These are phyloP conservation scores for Podilymbus podiceps DNA, from an alignment of 2,113 vertebrate genomes.

Conservation along the genomic window DNA sequence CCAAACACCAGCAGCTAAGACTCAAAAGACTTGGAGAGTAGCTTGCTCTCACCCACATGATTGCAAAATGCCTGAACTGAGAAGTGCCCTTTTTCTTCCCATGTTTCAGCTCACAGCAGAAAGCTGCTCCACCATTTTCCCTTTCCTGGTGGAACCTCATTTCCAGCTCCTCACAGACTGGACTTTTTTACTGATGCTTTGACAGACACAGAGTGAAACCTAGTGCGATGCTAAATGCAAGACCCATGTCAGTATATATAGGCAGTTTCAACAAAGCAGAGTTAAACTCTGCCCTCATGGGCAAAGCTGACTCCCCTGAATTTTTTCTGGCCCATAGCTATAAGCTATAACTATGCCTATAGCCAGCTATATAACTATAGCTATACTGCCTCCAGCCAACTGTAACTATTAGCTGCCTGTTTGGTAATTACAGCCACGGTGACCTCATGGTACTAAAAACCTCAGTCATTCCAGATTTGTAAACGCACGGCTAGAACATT, in stretches of 20 bases:
- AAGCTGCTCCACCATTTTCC: fast-evolving
- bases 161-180: background rate
- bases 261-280: background rate
- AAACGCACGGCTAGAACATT: background rate
- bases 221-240: background rate
- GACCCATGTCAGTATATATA: fast-evolving
- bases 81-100: background rate
- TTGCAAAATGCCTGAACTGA: background rate
- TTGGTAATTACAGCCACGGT: background rate
- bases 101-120: background rate
- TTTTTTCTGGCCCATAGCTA: background rate
- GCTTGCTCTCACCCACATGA: background rate
- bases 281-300: background rate
- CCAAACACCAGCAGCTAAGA: background rate
- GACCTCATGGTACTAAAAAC: background rate
- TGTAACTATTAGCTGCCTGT: background rate
- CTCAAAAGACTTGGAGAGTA: background rate
- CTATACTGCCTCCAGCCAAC: too few species aligned
- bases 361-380: too few species aligned
- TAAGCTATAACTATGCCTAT: background rate
- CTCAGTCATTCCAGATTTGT: background rate
- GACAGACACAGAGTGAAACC: background rate
- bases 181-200: background rate
- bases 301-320: background rate
- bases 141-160: background rate